Evolutionary conservation across 53 echinoderm and acorn worm species (phyloP).

Genomic region (Arbacia lixula): DNA sequence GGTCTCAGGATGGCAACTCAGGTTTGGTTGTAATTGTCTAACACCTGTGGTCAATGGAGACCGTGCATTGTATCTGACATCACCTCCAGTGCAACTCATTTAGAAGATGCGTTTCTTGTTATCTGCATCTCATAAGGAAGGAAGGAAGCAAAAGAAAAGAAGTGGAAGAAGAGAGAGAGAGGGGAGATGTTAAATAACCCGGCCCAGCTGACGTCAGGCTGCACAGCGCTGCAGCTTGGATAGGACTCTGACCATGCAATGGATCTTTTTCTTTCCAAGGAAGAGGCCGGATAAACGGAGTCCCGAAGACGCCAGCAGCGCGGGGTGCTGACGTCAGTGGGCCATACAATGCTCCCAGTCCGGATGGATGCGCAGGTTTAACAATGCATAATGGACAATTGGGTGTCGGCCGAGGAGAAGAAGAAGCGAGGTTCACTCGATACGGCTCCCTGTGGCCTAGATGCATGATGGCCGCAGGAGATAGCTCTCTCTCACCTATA

Average conservation of each 20-base stretch:
- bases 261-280: neutral
- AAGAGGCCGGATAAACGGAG: slow-evolving; percentile 20
- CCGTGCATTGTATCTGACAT: no score
- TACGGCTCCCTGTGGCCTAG: neutral
- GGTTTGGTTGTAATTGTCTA: no score
- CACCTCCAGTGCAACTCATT: no score
- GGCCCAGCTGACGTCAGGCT: slow-evolving; percentile 29
- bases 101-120: no score
- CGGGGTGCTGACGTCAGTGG: slow-evolving; percentile 20
- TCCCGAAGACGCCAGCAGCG: slow-evolving; percentile 24
- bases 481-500: no score
- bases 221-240: neutral
- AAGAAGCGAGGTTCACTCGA: neutral
- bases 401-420: no score
- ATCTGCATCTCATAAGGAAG: no score
- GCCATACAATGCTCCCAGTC: neutral
- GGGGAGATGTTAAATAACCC: slow-evolving; percentile 6
- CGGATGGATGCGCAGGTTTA: neutral
- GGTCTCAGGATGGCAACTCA: no score
- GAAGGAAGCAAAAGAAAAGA: neutral
- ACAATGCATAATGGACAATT: slow-evolving; percentile 11
- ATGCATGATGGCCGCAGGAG: slow-evolving; percentile 6
- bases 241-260: slow-evolving; percentile 1
- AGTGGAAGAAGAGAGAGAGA: neutral
- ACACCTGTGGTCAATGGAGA: no score